A percentile compares a stretch with the other conserved stretches of the same genome.
These are phyloP conservation scores for Cryptus armator DNA, from an alignment of 2,888 invertebrate species.

Conservation along the genomic window DNA sequence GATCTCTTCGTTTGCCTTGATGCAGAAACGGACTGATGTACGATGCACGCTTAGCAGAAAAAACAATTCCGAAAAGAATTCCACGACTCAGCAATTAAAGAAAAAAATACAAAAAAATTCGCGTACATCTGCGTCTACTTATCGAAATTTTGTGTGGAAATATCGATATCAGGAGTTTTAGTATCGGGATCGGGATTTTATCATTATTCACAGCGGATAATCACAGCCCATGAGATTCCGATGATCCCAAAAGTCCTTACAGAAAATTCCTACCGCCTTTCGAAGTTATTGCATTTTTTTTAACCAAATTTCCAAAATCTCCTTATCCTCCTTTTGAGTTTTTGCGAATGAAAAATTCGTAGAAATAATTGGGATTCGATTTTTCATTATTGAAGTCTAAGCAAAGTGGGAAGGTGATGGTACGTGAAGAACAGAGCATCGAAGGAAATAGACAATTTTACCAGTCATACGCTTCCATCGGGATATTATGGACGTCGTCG, in stretches of 20 bases:
- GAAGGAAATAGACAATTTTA: slow-evolving; percentile 65
- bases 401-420: neutral
- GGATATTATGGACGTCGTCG: slow-evolving; percentile 57
- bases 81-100: neutral
- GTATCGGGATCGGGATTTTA: too few relatives aligned
- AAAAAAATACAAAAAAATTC: neutral
- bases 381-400: slow-evolving; percentile 13
- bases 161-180: too few relatives aligned
- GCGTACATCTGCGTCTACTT: too few relatives aligned
- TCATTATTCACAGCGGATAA: too few relatives aligned
- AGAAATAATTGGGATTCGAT: neutral
- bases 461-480: slow-evolving; percentile 53
- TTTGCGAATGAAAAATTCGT: slow-evolving; percentile 3
- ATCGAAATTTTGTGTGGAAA: too few relatives aligned
- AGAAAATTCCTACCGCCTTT: too few relatives aligned
- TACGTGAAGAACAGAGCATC: neutral
- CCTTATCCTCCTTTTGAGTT: neutral
- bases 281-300: too few relatives aligned
- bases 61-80: neutral
- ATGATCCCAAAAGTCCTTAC: too few relatives aligned
- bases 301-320: too few relatives aligned
- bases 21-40: slow-evolving; percentile 9
- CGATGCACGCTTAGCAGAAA: slow-evolving; percentile 1
- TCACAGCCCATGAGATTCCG: too few relatives aligned
- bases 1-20: neutral